Evolutionary conservation across 2,113 vertebrate species (phyloP).

Genomic region (Pituophis catenifer): DNA sequence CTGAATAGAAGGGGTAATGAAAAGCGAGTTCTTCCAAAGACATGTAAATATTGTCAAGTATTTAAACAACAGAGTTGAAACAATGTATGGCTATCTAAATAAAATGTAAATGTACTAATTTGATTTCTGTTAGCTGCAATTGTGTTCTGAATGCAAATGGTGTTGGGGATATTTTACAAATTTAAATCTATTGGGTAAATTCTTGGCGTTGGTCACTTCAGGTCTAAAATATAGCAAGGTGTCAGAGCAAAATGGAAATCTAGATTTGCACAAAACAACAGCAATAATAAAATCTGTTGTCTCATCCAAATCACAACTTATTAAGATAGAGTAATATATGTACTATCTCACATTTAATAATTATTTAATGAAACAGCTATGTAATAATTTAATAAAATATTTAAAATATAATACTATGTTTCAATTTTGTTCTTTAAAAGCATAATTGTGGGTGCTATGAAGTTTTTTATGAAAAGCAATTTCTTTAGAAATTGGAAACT

Average conservation of each 20-base stretch:
- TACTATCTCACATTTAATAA: not conserved
- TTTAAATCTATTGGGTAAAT: not conserved
- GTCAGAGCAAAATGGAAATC: not conserved
- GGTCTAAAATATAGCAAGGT: not conserved
- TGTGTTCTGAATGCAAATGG: not conserved
- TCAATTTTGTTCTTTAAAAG: not conserved
- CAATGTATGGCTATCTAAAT: not conserved
- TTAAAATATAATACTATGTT: not conserved
- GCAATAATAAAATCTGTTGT: not conserved
- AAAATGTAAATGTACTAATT: not conserved
- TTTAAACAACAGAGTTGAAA: not conserved
- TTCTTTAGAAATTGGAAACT: conserved; percentile 26
- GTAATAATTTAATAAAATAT: not conserved
- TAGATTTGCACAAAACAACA: not conserved
- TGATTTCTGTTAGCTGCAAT: not conserved
- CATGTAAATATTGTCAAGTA: conserved; percentile 33
- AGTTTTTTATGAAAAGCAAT: not conserved
- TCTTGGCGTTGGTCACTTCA: rapidly evolving
- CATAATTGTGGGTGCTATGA: not conserved
- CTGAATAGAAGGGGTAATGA: conserved; percentile 24
- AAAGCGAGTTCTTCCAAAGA: conserved; percentile 18
- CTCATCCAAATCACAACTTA: not conserved
- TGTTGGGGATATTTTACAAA: not conserved
- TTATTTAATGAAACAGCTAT: not conserved
- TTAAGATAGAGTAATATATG: not conserved